Percentiles rank a stretch among this genome's conserved stretches.
Conservation (phyloP, 1,140 invertebrate species). For the Neodiprion pinetum region DNA sequence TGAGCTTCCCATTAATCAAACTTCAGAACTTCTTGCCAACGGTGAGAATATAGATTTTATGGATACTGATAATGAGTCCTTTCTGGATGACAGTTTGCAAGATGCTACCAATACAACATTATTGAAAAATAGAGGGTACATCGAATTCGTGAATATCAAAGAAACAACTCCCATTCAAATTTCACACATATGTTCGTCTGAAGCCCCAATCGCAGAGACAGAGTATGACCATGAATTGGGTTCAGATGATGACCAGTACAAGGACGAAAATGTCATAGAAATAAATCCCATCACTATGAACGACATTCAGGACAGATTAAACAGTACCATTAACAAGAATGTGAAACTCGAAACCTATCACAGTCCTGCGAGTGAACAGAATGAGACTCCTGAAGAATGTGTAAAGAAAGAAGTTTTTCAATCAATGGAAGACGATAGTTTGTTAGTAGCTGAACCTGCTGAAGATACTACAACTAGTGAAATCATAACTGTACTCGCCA, state of each 20-base stretch:
- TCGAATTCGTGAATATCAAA: slow-evolving; percentile 70
- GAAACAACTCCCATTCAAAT: slow-evolving; percentile 12
- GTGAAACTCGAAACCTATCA: background rate
- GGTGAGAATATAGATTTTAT: slow-evolving; percentile 74
- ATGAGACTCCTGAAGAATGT: slow-evolving; percentile 33
- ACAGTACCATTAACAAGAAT: slow-evolving; percentile 27
- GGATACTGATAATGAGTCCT: slow-evolving; percentile 74
- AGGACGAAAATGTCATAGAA: slow-evolving; percentile 49
- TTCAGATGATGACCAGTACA: slow-evolving; percentile 46
- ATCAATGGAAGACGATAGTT: slow-evolving; percentile 68
- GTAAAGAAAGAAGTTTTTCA: slow-evolving; percentile 47
- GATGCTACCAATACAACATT: slow-evolving; percentile 61
- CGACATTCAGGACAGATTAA: slow-evolving; percentile 45
- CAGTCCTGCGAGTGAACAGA: background rate
- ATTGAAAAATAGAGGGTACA: slow-evolving; percentile 71
- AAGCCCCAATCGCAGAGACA: slow-evolving; percentile 52
- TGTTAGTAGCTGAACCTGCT: slow-evolving; percentile 57
- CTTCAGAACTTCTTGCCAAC: slow-evolving; percentile 54
- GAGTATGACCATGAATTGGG: slow-evolving; percentile 52
- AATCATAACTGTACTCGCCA: slow-evolving; percentile 63
- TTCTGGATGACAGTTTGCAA: slow-evolving; percentile 65
- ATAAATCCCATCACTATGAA: slow-evolving; percentile 55
- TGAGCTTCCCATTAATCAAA: slow-evolving; percentile 50
- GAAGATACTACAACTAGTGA: slow-evolving; percentile 68
- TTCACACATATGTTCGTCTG: slow-evolving; percentile 9